phyloP scores from a whole-genome alignment of 2,113 vertebrate genomes.

The Lasiurus borealis region DNA sequence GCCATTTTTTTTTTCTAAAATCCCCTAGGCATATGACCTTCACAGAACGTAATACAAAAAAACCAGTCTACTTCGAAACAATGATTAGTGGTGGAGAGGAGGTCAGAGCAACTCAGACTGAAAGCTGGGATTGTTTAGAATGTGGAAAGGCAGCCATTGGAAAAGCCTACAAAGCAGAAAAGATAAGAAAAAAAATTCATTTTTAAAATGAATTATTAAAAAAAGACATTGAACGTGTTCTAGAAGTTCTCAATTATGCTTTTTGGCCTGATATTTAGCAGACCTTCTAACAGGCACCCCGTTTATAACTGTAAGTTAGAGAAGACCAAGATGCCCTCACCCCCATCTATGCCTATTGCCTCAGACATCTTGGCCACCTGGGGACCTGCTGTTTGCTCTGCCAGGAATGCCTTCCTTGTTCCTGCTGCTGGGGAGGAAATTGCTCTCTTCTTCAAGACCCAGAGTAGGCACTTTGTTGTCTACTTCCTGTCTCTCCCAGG shows the following conservation, averaged over 20 bases:
- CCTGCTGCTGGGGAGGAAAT: neutral
- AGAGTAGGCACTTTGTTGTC: neutral
- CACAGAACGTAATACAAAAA: neutral
- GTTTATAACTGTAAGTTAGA: neutral
- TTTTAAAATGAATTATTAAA: neutral
- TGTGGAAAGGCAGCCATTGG: neutral
- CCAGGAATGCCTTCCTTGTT: neutral
- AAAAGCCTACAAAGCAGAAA: neutral
- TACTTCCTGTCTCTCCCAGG: neutral
- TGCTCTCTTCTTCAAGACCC: neutral
- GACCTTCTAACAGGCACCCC: neutral
- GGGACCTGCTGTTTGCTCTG: neutral
- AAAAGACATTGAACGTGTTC: neutral
- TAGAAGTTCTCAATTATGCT: neutral
- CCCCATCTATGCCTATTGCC: neutral
- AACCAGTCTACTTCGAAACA: neutral
- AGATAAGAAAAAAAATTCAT: too few relatives aligned
- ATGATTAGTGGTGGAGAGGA: neutral
- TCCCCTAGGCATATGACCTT: neutral
- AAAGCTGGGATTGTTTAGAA: neutral
- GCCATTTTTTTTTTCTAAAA: conserved; percentile 15
- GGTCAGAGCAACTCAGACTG: neutral
- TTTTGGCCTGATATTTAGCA: neutral
- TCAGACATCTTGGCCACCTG: too few relatives aligned
- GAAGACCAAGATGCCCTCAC: neutral